Evolutionary conservation across 2,888 invertebrate genomes (phyloP).

Genomic region (Heliconius ethilla): DNA sequence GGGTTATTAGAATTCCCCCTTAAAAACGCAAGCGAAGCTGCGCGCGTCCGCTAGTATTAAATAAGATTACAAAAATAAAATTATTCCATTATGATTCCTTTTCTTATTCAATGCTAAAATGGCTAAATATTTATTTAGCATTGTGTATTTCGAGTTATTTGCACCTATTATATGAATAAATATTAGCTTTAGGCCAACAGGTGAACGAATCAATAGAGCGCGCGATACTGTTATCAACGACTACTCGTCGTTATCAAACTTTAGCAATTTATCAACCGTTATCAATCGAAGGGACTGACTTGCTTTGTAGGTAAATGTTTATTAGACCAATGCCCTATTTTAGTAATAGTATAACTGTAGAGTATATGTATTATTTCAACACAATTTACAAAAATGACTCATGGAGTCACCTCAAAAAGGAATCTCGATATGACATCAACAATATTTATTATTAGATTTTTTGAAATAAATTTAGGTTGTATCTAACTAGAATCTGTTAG

Average conservation of each 20-base stretch:
- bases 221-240: constrained; percentile 63
- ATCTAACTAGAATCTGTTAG: too few species aligned
- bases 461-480: too few species aligned
- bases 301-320: neutral
- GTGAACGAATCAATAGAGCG: constrained; percentile 74
- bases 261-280: constrained; percentile 64
- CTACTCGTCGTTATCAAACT: constrained; percentile 62
- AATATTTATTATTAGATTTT: neutral
- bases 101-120: neutral
- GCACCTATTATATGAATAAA: constrained; percentile 23
- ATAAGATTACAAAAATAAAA: neutral
- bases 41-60: too few species aligned
- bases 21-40: too few species aligned
- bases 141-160: constrained; percentile 26
- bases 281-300: constrained; percentile 55
- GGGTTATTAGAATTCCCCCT: too few species aligned
- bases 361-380: neutral
- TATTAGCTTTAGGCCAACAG: constrained; percentile 40
- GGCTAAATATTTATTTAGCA: constrained; percentile 31
- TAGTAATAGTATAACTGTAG: neutral
- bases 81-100: neutral
- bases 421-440: constrained; percentile 1
- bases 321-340: constrained; percentile 21
- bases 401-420: neutral
- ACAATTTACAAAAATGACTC: constrained; percentile 1